Evolutionary conservation across 2,888 invertebrate genomes (phyloP), one percentile per base, ranked within the genome.

Genomic region (Drepanosiphum platanoidis): DNA sequence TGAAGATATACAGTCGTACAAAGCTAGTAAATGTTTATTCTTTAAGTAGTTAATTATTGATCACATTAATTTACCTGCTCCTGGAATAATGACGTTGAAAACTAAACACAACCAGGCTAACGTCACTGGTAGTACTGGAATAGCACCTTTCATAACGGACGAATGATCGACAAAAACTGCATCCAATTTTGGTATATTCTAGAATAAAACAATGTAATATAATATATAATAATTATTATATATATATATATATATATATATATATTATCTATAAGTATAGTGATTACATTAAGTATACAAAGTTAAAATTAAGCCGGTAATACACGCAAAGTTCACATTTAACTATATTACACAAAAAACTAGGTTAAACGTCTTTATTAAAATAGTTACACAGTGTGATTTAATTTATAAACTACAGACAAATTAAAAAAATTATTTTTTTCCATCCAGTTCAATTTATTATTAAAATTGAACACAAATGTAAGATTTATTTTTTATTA

Each of bases 91-190:
- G 87, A 95, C 92, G 89, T 96, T 96, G 90, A 95, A 94, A 36
- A 96, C 89, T 82, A 97, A 92, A 89, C 97, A 98, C 89, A 96
- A 92, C 93, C 95, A 95, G 11, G 98, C 97, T 80, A 97, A 91
- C 79, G 93, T 93, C 13, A 95, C 91, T 0, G 98, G 97, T 89
- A 98, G 91, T 87, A 96, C 95, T 0, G 98, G 98, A 87, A 98
- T 96, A 46, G 97, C 97, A 36, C 95, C 96, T 88, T 95, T 94
- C 93, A 98, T 97, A 89, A 95, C 92, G 1, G 97, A 96, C 70
- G 87, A 86, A 89, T 95, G 94, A 88, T 96, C 96, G 30, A 96
- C 94, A 87, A 96, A 91, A 36, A 94, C 93, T 0, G 93, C 91
- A 88, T 96, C 96, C 87, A 96, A 90, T 89, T 95, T 96, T 82